A percentile compares a stretch with the other conserved stretches of the same genome.
phyloP scores from a whole-genome alignment of 1,140 invertebrate species.

The Saxidomus purpurata region DNA sequence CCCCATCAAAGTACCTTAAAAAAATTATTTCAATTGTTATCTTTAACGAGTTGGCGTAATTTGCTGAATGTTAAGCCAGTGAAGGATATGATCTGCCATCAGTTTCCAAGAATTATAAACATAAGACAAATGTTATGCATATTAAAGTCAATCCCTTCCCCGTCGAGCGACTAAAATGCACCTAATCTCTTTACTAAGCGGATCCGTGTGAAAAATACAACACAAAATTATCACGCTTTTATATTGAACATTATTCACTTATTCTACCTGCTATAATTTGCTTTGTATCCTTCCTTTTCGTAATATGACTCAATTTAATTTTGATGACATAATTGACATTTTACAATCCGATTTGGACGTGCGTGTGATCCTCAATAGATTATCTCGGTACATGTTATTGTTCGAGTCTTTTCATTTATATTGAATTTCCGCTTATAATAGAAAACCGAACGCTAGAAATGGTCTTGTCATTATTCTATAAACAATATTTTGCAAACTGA shows the following conservation, averaged over 20 bases:
- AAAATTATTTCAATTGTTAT: no score
- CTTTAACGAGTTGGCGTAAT: no score
- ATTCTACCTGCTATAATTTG: constrained; percentile 1
- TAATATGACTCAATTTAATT: constrained; percentile 42
- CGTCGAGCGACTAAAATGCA: no score
- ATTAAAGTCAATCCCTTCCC: no score
- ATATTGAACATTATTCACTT: neutral
- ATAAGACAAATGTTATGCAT: no score
- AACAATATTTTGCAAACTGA: constrained; percentile 57
- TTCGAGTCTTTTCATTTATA: constrained; percentile 32
- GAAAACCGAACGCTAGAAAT: constrained; percentile 22
- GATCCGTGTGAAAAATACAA: no score
- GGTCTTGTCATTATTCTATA: constrained; percentile 18
- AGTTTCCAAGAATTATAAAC: no score
- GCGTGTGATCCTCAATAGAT: constrained; percentile 42
- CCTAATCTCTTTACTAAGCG: no score
- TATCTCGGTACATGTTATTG: constrained; percentile 31
- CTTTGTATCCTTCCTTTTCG: neutral
- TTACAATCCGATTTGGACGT: constrained; percentile 34
- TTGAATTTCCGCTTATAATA: constrained; percentile 50
- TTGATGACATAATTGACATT: constrained; percentile 36
- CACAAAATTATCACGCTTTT: no score
- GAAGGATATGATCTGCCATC: no score
- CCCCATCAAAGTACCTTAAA: no score
- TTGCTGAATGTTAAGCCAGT: no score